Conservation (phyloP, 2,888 invertebrate species). For the Caenorhabditis virilis region DNA sequence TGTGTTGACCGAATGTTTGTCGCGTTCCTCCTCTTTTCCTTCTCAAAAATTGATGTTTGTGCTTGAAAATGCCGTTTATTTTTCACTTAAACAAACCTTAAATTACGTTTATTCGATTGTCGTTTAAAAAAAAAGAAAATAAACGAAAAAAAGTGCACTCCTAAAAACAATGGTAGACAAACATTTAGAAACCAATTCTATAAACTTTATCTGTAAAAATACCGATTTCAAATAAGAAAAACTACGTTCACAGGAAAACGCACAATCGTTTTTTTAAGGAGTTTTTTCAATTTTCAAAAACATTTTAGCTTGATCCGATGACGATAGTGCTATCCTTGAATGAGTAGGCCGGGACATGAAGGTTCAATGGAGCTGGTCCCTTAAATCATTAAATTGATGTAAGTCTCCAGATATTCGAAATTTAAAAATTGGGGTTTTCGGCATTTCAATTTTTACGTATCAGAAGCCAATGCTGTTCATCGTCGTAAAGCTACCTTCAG, state of each 20-base stretch:
- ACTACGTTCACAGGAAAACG: constrained; percentile 36
- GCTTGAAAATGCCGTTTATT: no score
- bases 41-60: no score
- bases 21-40: no score
- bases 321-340: constrained; percentile 62
- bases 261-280: constrained; percentile 19
- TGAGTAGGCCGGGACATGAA: constrained; percentile 62
- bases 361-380: constrained; percentile 66
- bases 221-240: constrained; percentile 30
- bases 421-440: neutral
- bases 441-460: constrained; percentile 5
- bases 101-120: no score
- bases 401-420: no score
- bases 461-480: constrained; percentile 33
- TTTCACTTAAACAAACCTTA: no score
- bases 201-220: constrained; percentile 32
- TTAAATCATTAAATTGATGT: constrained; percentile 27
- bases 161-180: no score
- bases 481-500: constrained; percentile 6
- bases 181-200: constrained; percentile 8
- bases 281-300: no score
- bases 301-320: constrained; percentile 50
- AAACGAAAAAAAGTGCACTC: no score
- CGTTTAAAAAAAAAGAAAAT: no score
- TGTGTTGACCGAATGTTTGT: no score